Conservation (phyloP, 2,797 vertebrate species). For the Heteromormyrus szaboi region DNA sequence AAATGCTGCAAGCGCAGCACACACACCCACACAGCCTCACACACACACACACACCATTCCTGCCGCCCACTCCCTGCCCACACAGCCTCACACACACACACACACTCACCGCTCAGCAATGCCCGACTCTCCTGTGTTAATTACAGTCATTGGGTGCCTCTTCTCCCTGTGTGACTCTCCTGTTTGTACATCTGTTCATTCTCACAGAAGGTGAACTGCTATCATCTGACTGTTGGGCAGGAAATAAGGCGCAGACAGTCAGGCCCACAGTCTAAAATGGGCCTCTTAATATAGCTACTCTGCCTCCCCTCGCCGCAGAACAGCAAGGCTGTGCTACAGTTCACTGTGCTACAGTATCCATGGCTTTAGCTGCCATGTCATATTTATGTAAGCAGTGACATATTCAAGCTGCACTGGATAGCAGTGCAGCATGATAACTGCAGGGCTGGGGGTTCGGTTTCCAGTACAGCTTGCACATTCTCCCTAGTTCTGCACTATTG, state of each 20-base stretch:
- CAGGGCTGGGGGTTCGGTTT: neutral
- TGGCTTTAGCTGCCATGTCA: neutral
- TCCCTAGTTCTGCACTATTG: neutral
- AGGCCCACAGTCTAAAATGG: neutral
- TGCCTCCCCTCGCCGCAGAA: neutral
- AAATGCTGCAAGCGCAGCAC: neutral
- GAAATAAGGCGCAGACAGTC: neutral
- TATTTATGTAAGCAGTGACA: neutral
- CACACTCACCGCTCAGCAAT: neutral
- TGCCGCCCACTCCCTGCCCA: neutral
- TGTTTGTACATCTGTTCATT: constrained; percentile 15
- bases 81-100: neutral
- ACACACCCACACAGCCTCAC: neutral
- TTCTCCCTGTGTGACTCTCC: neutral
- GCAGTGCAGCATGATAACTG: neutral
- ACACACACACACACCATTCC: neutral
- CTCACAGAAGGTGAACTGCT: neutral
- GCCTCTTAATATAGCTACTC: neutral
- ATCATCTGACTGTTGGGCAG: neutral
- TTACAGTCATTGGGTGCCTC: neutral
- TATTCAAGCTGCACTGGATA: neutral
- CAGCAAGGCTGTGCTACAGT: neutral
- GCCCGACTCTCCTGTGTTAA: constrained; percentile 1
- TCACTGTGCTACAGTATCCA: neutral
- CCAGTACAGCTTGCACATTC: neutral